Base-by-base conservation (phyloP, 1,140 invertebrate genomes). In the Potamilus streckersoni region DNA sequence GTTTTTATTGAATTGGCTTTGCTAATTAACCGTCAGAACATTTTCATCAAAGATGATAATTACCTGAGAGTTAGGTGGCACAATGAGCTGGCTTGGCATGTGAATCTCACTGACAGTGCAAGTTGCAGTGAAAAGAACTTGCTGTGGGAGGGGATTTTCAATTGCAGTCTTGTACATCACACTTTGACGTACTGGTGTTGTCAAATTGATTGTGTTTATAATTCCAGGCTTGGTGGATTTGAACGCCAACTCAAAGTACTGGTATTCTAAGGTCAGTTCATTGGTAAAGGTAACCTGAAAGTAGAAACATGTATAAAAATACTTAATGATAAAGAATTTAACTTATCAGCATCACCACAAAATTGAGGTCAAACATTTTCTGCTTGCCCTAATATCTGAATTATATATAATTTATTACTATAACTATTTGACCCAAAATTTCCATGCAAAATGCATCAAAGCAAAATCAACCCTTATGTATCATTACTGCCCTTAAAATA, bases 231-330 rank as follows among this genome's bases (percentile, higher is more conserved):
- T 84, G 19, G 83, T 85, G n/a, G 88, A 82, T 49, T 85, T 83
- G 73, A 89, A 86, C 14, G 80, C 83, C 27, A 90, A 78, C 62
- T 91, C 90, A 75, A 86, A 90, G 66, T 83, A 89, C 68, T 87
- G 84, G 73, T 89, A 90, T 71, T 91, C 90, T 70, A 81, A 78
- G 17, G 87, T 86, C 67, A 82, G 81, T 68, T 89, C 88, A 79
- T 91, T 90, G 57, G 79, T 84, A 78, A 91, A 90, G 38, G 82
- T 85, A 13, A 90, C 83, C 89, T 90, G 75, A 1, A 84, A 79
- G 38, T 49, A 49, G 5, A 49, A 49, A 31, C 4, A 11, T 49
- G 4, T 6, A 49, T 49, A 11, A 49, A 49, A 49, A 49, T 8
- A 49, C 11, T 49, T 4, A 49, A 11, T 49, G 38, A 49, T 8